Conservation (phyloP, 2,113 vertebrate genomes). For the Gymnorhina tibicen region DNA sequence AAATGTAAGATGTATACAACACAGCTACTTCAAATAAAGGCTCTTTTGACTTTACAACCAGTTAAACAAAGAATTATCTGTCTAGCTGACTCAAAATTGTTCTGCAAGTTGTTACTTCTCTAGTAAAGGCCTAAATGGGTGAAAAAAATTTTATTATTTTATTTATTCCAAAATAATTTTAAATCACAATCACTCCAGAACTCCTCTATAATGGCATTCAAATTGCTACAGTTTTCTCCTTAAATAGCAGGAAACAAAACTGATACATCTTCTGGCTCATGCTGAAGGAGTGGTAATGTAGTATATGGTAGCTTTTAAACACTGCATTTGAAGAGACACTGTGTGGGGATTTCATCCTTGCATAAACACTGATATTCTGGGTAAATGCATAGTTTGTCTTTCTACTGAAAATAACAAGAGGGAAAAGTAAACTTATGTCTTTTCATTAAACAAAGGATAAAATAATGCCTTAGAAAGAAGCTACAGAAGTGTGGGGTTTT, state of each 20-base stretch:
- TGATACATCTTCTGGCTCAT: neutral
- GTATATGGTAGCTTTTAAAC: neutral
- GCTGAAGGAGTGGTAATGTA: neutral
- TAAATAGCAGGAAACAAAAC: neutral
- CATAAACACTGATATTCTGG: neutral
- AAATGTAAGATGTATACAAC: neutral
- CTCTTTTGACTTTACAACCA: neutral
- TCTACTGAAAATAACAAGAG: slow-evolving; percentile 8
- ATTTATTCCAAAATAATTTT: neutral
- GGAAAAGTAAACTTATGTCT: slow-evolving; percentile 6
- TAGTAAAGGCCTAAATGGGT: neutral
- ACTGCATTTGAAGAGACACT: neutral
- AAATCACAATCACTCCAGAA: neutral
- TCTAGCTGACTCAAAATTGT: neutral
- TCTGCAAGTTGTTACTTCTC: neutral
- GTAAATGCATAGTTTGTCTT: neutral
- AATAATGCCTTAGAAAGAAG: neutral
- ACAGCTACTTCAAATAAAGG: neutral
- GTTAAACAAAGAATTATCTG: neutral
- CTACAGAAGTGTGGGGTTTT: neutral
- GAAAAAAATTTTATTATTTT: neutral
- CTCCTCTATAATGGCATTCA: neutral
- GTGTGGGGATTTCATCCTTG: neutral
- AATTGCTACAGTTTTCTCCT: neutral
- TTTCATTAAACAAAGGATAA: slow-evolving; percentile 29